These are phyloP conservation scores for Sinocyclocheilus grahami DNA, from an alignment of 2,113 vertebrate species.

Conservation along the genomic window DNA sequence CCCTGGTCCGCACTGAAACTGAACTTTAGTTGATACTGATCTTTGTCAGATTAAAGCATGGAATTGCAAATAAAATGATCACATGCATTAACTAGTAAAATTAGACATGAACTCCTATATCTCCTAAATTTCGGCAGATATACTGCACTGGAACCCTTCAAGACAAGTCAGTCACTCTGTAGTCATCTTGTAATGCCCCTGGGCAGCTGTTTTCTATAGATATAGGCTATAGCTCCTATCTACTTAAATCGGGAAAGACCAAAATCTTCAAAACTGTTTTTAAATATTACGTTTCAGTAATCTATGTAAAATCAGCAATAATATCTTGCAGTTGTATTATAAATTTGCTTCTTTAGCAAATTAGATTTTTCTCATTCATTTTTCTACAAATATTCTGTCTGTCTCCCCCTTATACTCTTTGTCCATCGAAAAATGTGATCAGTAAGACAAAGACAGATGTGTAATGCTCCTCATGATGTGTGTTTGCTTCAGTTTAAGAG, in stretches of 20 bases:
- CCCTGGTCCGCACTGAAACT: not conserved
- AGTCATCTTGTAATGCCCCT: not conserved
- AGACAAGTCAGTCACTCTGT: not conserved
- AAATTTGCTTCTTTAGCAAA: not conserved
- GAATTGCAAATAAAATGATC: not conserved
- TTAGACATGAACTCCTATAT: not conserved
- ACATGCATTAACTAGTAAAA: not conserved
- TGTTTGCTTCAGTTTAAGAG: not conserved
- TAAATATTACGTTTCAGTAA: not conserved
- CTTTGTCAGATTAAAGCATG: not conserved
- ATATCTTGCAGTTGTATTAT: not conserved
- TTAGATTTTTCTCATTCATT: not conserved
- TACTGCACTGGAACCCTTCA: not conserved
- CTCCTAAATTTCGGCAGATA: not conserved
- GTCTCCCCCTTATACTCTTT: not conserved
- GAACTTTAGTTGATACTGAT: conserved; percentile 22
- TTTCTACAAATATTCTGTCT: not conserved
- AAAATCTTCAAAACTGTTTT: not conserved
- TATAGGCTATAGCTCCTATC: not conserved
- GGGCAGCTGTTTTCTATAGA: not conserved
- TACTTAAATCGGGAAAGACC: not conserved
- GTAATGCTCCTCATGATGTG: not conserved
- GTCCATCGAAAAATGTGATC: not conserved
- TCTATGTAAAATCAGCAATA: not conserved
- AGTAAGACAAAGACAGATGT: not conserved